Conservation (phyloP, 2,888 invertebrate genomes). For the Pantelozetes paolii region DNA sequence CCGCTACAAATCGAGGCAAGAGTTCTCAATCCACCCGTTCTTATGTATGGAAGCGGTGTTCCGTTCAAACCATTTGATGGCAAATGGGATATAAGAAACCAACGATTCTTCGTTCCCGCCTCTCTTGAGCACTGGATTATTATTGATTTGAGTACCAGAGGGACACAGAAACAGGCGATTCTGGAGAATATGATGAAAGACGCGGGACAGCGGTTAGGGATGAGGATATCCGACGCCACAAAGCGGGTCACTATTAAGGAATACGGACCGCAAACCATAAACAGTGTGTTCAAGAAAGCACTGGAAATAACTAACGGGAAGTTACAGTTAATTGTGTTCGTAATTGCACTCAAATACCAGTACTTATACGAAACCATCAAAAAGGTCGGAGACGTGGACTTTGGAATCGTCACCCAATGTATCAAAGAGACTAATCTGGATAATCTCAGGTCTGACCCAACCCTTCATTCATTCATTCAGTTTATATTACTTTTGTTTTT, state of each 20-base stretch:
- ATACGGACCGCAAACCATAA: background rate
- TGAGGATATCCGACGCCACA: background rate
- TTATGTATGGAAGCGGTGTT: background rate
- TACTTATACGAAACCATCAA: slow-evolving; percentile 25
- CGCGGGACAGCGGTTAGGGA: background rate
- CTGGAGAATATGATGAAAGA: background rate
- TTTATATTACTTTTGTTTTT: background rate
- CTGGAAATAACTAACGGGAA: background rate
- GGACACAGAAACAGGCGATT: background rate
- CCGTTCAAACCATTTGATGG: slow-evolving; percentile 22
- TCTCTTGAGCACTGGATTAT: slow-evolving; percentile 9
- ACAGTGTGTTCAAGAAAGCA: background rate
- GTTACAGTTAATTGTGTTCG: slow-evolving; percentile 12
- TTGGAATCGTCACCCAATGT: slow-evolving; percentile 56
- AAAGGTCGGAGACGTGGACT: slow-evolving; percentile 50
- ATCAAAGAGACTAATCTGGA: slow-evolving; percentile 51
- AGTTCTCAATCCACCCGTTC: slow-evolving; percentile 35
- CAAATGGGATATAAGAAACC: slow-evolving; percentile 18
- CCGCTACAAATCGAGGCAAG: slow-evolving; percentile 41
- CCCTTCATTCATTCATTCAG: background rate
- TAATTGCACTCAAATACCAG: background rate
- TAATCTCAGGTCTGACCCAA: background rate
- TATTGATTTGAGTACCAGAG: background rate
- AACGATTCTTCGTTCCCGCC: background rate
- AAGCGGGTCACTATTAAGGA: background rate